phyloP scores from a whole-genome alignment of 2,888 invertebrate genomes.

The Beris morrisii region DNA sequence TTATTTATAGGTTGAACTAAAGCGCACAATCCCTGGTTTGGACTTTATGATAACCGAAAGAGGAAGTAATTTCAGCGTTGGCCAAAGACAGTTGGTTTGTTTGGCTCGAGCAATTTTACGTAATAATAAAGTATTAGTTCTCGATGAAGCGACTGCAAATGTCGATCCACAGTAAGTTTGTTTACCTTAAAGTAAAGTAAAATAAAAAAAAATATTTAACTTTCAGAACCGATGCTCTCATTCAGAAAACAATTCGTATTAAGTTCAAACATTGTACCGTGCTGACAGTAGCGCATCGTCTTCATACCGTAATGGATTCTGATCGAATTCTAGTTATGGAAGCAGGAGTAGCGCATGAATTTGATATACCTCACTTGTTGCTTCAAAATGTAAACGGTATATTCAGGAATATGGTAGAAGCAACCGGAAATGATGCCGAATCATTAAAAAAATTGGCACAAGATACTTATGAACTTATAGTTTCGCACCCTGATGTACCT shows the following conservation, averaged over 20 bases:
- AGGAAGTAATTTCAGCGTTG: constrained; percentile 67
- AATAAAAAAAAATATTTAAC: constrained; percentile 54
- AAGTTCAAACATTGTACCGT: constrained; percentile 84
- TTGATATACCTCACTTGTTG: constrained; percentile 68
- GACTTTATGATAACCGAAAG: constrained; percentile 61
- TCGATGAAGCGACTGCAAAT: constrained; percentile 73
- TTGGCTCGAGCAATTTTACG: constrained; percentile 67
- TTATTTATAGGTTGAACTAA: constrained; percentile 59
- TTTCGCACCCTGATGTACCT: constrained; percentile 4
- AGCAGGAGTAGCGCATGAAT: constrained; percentile 73
- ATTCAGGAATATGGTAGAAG: constrained; percentile 70
- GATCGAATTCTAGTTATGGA: constrained; percentile 87
- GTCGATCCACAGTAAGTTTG: constrained; percentile 63
- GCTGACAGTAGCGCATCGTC: constrained; percentile 85
- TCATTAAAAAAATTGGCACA: constrained; percentile 58
- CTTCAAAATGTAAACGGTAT: constrained; percentile 64
- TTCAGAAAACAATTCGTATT: constrained; percentile 78
- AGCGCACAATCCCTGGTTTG: constrained; percentile 57
- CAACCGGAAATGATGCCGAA: constrained; percentile 62
- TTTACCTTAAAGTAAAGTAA: neutral
- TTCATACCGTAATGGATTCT: constrained; percentile 92
- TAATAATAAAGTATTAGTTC: constrained; percentile 64
- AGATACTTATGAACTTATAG: constrained; percentile 48
- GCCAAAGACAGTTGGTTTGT: constrained; percentile 69
- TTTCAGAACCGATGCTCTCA: constrained; percentile 74